These are phyloP conservation scores for Sphyrna mokarran DNA, from an alignment of 2,113 vertebrate genomes.

Conservation along the genomic window DNA sequence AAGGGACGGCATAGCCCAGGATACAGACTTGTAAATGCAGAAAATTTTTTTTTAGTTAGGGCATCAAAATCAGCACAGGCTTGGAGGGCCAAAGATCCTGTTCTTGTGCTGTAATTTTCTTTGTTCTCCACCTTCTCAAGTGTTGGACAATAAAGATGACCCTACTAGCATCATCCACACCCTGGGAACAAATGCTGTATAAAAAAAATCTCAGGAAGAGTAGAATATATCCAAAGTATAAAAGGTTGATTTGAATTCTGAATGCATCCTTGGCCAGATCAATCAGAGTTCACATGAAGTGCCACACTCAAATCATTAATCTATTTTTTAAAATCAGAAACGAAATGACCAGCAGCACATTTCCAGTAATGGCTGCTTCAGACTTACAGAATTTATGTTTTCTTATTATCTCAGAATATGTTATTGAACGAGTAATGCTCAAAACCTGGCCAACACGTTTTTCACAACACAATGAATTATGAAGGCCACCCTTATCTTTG, in stretches of 20 bases:
- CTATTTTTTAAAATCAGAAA: not conserved
- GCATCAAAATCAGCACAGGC: too few species aligned
- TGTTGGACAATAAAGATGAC: not conserved
- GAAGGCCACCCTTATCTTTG: not conserved
- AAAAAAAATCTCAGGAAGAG: not conserved
- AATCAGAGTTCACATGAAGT: not conserved
- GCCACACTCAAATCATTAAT: not conserved
- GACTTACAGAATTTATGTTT: not conserved
- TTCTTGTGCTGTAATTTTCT: too few species aligned
- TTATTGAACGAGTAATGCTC: not conserved
- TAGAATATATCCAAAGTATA: not conserved
- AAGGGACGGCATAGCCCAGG: too few species aligned
- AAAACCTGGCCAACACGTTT: not conserved
- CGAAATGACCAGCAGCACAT: not conserved
- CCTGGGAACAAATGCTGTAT: not conserved
- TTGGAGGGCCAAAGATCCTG: too few species aligned
- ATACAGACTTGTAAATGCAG: too few species aligned
- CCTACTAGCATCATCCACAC: not conserved
- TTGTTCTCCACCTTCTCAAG: not conserved
- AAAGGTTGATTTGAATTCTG: not conserved
- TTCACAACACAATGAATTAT: constrained; percentile 5
- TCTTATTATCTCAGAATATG: not conserved
- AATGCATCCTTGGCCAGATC: not conserved
- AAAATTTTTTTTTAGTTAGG: too few species aligned
- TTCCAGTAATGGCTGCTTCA: not conserved